Percentiles rank a stretch among this genome's conserved stretches.
phyloP scores from a whole-genome alignment of 2,113 vertebrate genomes.

The Rynchops niger region DNA sequence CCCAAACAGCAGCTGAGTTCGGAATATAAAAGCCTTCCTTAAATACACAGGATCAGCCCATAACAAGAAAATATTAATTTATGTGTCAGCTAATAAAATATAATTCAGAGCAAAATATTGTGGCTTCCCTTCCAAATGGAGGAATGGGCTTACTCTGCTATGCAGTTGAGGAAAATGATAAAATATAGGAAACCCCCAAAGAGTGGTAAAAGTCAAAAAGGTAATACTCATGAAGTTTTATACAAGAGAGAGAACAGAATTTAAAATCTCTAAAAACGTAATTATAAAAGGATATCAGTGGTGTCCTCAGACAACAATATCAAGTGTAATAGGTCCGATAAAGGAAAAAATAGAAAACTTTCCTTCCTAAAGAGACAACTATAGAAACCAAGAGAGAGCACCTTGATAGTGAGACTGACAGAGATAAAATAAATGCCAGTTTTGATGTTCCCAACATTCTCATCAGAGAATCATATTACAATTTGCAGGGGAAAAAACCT shows the following conservation, averaged over 20 bases:
- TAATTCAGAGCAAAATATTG: slow-evolving; percentile 13
- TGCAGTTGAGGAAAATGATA: not conserved
- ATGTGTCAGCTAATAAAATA: not conserved
- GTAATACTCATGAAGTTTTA: not conserved
- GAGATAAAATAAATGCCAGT: not conserved
- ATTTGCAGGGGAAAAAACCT: not conserved
- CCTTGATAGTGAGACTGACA: rapidly evolving
- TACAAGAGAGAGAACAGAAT: not conserved
- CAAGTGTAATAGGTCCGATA: not conserved
- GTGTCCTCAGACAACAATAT: not conserved
- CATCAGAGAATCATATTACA: not conserved
- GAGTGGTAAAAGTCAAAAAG: not conserved
- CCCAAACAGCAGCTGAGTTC: not conserved
- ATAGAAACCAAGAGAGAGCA: not conserved
- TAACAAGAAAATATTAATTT: not conserved
- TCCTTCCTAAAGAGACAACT: not conserved
- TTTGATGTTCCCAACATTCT: not conserved
- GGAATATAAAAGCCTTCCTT: not conserved
- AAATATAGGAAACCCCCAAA: not conserved
- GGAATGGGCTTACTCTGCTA: not conserved
- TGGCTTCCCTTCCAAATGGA: not conserved
- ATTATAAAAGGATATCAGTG: not conserved
- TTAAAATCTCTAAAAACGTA: not conserved
- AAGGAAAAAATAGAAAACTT: not conserved
- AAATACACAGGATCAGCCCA: not conserved